These are phyloP conservation scores for Rhinopomastus cyanomelas DNA, from an alignment of 2,113 vertebrate genomes.

Conservation along the genomic window DNA sequence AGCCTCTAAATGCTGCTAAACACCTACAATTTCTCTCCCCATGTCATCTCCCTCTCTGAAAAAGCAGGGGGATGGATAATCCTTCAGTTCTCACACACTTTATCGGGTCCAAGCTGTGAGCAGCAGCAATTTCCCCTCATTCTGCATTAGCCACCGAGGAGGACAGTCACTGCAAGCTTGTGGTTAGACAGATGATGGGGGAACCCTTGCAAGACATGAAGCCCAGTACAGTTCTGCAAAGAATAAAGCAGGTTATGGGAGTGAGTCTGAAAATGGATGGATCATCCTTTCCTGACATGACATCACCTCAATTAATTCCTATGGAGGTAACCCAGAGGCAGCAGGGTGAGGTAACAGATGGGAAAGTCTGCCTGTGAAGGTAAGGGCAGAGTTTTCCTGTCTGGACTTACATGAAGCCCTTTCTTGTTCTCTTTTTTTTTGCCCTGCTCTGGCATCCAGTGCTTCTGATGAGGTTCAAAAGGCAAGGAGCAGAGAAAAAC, in stretches of 20 bases:
- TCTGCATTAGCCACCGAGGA: not conserved
- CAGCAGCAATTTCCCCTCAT: not conserved
- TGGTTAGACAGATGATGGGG: not conserved
- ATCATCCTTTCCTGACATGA: not conserved
- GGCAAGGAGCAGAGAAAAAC: not conserved
- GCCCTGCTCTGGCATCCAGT: not conserved
- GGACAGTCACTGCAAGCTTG: not conserved
- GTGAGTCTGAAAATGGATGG: not conserved
- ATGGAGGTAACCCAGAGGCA: not conserved
- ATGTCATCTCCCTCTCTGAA: not conserved
- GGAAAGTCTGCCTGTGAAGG: not conserved
- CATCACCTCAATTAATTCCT: not conserved
- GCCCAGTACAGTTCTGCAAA: rapidly evolving
- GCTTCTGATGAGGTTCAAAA: constrained; percentile 24
- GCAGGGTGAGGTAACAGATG: not conserved
- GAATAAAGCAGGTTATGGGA: not conserved
- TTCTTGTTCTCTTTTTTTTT: not conserved
- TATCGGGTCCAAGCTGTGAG: not conserved
- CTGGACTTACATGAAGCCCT: not conserved
- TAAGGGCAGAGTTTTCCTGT: not conserved
- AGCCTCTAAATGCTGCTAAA: not conserved
- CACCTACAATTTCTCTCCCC: not conserved
- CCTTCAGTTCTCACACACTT: not conserved
- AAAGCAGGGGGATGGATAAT: not conserved
- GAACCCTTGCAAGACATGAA: not conserved